Evolutionary conservation across 2,888 invertebrate species (phyloP), one percentile per base, ranked within the genome.

Genomic region (Didymodactylos carnosus): DNA sequence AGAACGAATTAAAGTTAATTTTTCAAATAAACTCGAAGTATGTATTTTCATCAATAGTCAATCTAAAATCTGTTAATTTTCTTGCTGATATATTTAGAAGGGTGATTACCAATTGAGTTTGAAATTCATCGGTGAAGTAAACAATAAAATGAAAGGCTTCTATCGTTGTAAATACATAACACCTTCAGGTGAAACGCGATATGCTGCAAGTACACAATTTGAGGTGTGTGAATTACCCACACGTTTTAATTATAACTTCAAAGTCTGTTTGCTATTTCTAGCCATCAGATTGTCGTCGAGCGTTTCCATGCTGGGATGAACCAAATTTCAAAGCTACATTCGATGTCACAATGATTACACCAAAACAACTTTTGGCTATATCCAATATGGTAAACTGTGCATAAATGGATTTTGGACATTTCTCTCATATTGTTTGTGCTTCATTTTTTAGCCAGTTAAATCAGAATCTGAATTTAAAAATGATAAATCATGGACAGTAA

Each of bases 91-190:
- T 51, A 14, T 11, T 13, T 62, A 62, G 53, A 35, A 35, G 25
- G 74, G 74, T 43, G 39, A 41, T 4, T 71, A 43, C 39, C 25
- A 71, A 39, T 46, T 74, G n/a, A 35, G 39, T 23, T 86, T 93
- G 79, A 86, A 87, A 76, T 94, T 92, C 81, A 87, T 87, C n/a
- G 93, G 93, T 13, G 88, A 88, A 80, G 87, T 94, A 73, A 92
- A 91, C 82, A 91, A 93, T 81, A 91, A 91, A 83, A 91, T 94
- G 90, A 91, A 90, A 83, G 94, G 94, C n/a, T 89, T 94, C 77
- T 94, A 94, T 84, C 88, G 92, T 72, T 92, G 91, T 84, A 92
- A 91, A 85, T 92, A 92, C 83, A 84, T 82, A 7, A 83, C 82
- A 46, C 79, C 88, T 35, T 83, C 86, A 72, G 92, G 89, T 77